A percentile compares a stretch with the other conserved stretches of the same genome.
Conservation (phyloP, 2,797 vertebrate species). For the Propithecus deckenii region DNA sequence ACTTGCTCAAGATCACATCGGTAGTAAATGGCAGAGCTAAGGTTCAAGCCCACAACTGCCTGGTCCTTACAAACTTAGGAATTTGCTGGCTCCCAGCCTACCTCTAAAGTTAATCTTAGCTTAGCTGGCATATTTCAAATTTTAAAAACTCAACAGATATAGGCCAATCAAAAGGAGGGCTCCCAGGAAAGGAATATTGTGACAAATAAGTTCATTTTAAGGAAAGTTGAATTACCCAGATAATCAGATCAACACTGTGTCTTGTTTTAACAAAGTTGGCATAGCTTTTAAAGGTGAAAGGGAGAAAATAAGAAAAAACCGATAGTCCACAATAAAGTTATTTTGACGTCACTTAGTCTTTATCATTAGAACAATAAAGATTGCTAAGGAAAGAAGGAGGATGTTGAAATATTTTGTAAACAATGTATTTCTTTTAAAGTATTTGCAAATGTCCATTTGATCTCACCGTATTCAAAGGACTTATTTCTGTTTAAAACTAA, state of each 20-base stretch:
- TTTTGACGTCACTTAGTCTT: not conserved
- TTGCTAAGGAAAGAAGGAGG: not conserved
- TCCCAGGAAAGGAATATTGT: not conserved
- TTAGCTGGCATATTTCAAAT: not conserved
- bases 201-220: not conserved
- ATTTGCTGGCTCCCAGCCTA: not conserved
- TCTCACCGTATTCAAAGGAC: not conserved
- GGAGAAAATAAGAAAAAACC: not conserved
- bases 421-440: not conserved
- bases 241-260: not conserved
- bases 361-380: not conserved
- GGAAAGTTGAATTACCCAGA: not conserved
- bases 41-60: not conserved
- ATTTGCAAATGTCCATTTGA: not conserved
- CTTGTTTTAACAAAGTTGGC: not conserved
- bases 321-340: not conserved
- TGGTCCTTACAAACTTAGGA: not conserved
- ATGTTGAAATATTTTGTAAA: not conserved
- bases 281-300: not conserved
- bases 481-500: slow-evolving; percentile 42
- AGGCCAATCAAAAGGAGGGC: not conserved
- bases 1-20: not conserved
- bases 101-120: not conserved
- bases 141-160: not conserved
- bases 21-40: not conserved